A percentile compares a stretch with the other conserved stretches of the same genome.
Conservation (phyloP, 2,797 vertebrate species). For the Bovichtus variegatus region DNA sequence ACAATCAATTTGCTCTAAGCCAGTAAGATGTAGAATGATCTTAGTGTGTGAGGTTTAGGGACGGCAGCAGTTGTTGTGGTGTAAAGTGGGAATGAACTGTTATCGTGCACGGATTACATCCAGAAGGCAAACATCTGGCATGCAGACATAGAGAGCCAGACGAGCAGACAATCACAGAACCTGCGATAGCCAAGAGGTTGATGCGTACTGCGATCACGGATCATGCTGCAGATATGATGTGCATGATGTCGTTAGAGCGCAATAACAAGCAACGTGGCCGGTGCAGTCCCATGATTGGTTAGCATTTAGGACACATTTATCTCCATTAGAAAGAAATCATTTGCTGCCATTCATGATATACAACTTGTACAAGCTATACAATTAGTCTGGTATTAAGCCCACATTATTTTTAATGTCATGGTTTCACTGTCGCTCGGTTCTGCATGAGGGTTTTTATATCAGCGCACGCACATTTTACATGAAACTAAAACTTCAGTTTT, state of each 20-base stretch:
- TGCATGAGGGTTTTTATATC: not conserved
- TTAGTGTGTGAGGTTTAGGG: slow-evolving; percentile 17
- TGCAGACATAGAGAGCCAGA: slow-evolving; percentile 49
- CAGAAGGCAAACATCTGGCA: slow-evolving; percentile 79
- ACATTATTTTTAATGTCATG: not conserved
- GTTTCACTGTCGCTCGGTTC: not conserved
- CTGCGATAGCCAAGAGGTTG: slow-evolving; percentile 40
- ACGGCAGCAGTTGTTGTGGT: slow-evolving; percentile 42
- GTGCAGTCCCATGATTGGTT: not conserved
- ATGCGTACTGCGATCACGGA: slow-evolving; percentile 22
- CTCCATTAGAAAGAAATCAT: not conserved
- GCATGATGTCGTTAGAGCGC: slow-evolving; percentile 33
- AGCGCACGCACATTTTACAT: not conserved
- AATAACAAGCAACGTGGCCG: slow-evolving; percentile 7
- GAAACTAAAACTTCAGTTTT: not conserved
- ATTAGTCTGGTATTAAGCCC: not conserved
- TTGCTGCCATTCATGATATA: slow-evolving; percentile 3
- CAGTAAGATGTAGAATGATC: slow-evolving; percentile 5
- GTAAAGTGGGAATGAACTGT: slow-evolving; percentile 64
- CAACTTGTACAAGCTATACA: not conserved
- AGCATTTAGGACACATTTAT: not conserved
- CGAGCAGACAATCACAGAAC: slow-evolving; percentile 45
- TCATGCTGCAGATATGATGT: slow-evolving; percentile 43
- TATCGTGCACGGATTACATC: slow-evolving; percentile 69
- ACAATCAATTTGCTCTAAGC: slow-evolving; percentile 40